A percentile compares a stretch with the other conserved stretches of the same genome.
Conservation (phyloP, 92 coral and sea anemone genomes). For the Meandrina meandrites region DNA sequence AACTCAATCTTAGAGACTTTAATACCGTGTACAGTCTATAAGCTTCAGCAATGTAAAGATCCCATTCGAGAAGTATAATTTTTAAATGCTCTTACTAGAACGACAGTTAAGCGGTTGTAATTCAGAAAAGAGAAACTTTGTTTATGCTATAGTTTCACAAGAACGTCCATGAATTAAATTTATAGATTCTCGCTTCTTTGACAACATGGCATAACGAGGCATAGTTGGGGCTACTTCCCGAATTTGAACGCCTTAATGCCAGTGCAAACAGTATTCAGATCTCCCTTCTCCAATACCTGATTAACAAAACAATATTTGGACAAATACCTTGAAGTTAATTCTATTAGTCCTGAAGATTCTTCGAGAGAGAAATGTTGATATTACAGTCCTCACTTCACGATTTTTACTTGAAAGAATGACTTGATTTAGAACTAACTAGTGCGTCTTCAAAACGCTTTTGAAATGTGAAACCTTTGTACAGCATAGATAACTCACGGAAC, state of each 20-base stretch:
- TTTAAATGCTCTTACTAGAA: neutral
- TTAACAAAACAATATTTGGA: neutral
- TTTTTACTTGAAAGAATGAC: neutral
- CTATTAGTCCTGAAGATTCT: constrained; percentile 22
- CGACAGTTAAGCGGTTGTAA: neutral
- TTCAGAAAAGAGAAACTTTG: too few species aligned
- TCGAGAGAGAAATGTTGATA: neutral
- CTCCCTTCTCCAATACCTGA: neutral
- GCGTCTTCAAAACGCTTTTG: neutral
- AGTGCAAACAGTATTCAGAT: neutral
- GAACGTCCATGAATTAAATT: too few species aligned
- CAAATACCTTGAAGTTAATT: constrained; percentile 31
- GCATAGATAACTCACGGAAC: neutral
- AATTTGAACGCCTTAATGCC: neutral
- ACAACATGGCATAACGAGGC: neutral
- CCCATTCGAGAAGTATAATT: neutral
- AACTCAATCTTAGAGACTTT: neutral
- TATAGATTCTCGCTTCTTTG: neutral
- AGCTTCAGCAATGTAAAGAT: neutral
- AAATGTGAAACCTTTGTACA: neutral
- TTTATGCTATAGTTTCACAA: too few species aligned
- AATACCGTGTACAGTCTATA: neutral
- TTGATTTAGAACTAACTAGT: neutral
- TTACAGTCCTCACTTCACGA: neutral
- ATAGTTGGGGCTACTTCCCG: neutral